A percentile compares a stretch with the other conserved stretches of the same genome.
phyloP scores from a whole-genome alignment of 2,888 invertebrate genomes.

The Formica aserva region DNA sequence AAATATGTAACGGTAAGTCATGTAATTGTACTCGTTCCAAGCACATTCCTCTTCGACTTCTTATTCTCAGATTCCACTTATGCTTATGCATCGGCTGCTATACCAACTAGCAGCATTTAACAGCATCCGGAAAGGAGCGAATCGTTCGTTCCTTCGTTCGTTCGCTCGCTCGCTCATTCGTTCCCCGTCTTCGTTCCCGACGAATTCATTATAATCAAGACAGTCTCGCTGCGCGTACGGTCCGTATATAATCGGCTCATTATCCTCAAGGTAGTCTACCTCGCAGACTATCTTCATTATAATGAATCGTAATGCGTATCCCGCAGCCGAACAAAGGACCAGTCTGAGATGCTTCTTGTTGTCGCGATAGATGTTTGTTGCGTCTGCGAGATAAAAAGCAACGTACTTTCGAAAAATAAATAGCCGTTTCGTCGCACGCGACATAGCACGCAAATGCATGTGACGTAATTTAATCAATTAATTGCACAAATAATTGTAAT shows the following conservation, averaged over 20 bases:
- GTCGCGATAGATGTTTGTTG: slow-evolving; percentile 33
- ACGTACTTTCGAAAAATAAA: not conserved
- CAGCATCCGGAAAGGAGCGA: slow-evolving; percentile 51
- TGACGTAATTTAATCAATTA: slow-evolving; percentile 30
- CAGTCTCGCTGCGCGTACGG: slow-evolving; percentile 42
- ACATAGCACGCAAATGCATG: not conserved
- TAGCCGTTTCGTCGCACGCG: not conserved
- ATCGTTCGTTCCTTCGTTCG: slow-evolving; percentile 20
- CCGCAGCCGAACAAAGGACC: slow-evolving; percentile 45
- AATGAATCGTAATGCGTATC: slow-evolving; percentile 49
- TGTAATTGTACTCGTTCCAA: slow-evolving; percentile 66
- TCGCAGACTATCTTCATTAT: slow-evolving; percentile 54
- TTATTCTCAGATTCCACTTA: slow-evolving; percentile 69
- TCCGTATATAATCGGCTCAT: slow-evolving; percentile 54
- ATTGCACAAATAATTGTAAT: not conserved
- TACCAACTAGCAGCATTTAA: slow-evolving; percentile 27
- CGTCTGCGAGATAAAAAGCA: not conserved
- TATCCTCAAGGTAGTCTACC: slow-evolving; percentile 51
- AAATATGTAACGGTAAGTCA: slow-evolving; percentile 73
- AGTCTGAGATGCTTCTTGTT: slow-evolving; percentile 26
- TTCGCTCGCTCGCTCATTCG: not conserved
- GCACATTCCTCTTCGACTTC: slow-evolving; percentile 61
- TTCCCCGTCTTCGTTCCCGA: slow-evolving; percentile 37
- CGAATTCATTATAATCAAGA: slow-evolving; percentile 60
- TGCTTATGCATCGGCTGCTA: slow-evolving; percentile 44